Evolutionary conservation across 2,797 vertebrate genomes (phyloP).

Genomic region (Synaphobranchus kaupii): DNA sequence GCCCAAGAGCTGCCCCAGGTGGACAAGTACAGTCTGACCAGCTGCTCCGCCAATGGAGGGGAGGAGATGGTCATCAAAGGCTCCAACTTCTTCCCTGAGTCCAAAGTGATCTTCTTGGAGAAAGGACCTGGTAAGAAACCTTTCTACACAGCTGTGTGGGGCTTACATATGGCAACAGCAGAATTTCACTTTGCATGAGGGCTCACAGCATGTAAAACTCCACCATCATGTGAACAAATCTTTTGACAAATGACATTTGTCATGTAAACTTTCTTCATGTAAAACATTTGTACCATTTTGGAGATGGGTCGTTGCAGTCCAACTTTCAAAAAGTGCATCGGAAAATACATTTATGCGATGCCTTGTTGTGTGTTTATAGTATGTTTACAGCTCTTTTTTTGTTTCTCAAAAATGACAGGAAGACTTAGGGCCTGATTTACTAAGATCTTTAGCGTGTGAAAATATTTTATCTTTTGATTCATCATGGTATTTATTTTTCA

Average conservation of each 20-base stretch:
- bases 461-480: no score
- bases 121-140: constrained; percentile 89
- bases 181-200: no score
- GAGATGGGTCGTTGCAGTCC: no score
- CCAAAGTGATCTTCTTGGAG: constrained; percentile 97
- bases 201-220: not conserved
- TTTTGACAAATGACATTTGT: no score
- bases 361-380: not conserved
- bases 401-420: not conserved
- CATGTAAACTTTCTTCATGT: no score
- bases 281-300: no score
- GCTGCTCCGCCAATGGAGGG: constrained; percentile 89
- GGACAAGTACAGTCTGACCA: constrained; percentile 92
- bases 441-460: no score
- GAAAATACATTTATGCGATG: not conserved
- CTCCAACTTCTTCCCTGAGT: constrained; percentile 97
- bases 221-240: not conserved
- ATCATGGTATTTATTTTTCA: no score
- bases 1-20: constrained; percentile 98
- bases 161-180: no score
- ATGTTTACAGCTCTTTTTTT: not conserved
- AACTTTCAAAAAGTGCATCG: not conserved
- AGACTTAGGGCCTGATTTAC: not conserved
- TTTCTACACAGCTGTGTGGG: not conserved
- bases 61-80: constrained; percentile 94